A percentile compares a stretch with the other conserved stretches of the same genome.
These are phyloP conservation scores for Malthinus seriepunctatus DNA, from an alignment of 2,888 invertebrate genomes.

Conservation along the genomic window DNA sequence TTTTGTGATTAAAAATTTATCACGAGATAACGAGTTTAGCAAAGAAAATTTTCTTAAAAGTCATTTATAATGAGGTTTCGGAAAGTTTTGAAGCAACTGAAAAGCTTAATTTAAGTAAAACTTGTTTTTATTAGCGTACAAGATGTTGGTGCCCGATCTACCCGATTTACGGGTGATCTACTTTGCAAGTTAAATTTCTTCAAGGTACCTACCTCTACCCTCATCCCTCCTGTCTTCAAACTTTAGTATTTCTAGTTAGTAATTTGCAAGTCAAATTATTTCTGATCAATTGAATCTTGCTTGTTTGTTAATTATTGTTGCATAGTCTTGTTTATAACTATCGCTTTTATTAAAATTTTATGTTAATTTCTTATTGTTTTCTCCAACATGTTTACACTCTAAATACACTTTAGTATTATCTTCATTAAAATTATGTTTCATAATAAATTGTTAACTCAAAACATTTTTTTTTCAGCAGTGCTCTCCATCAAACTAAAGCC, in stretches of 20 bases:
- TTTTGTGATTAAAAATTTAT: no score
- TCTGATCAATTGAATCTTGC: conserved; percentile 34
- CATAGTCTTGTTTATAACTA: conserved; percentile 19
- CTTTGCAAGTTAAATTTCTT: conserved; percentile 49
- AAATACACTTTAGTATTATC: neutral
- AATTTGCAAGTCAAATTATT: conserved; percentile 36
- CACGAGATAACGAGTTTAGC: neutral
- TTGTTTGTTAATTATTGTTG: conserved; percentile 33
- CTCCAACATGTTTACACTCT: conserved; percentile 14
- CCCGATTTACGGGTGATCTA: conserved; percentile 47
- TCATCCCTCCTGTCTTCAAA: conserved; percentile 30
- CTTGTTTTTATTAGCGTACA: conserved; percentile 45
- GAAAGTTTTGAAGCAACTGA: conserved; percentile 41
- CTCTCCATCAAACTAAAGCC: no score
- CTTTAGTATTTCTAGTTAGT: conserved; percentile 30
- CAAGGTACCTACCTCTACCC: no score
- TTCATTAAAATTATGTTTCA: no score
- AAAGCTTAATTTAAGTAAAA: conserved; percentile 49
- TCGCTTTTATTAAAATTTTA: conserved; percentile 25
- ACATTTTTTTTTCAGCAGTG: no score
- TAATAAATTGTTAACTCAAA: no score
- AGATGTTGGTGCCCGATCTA: conserved; percentile 41
- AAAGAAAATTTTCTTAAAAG: neutral
- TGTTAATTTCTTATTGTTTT: conserved; percentile 25
- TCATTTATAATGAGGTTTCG: neutral